Percentiles rank a stretch among this genome's conserved stretches.
Conservation (phyloP, 2,888 invertebrate species). For the Alviniconcha strummeri region DNA sequence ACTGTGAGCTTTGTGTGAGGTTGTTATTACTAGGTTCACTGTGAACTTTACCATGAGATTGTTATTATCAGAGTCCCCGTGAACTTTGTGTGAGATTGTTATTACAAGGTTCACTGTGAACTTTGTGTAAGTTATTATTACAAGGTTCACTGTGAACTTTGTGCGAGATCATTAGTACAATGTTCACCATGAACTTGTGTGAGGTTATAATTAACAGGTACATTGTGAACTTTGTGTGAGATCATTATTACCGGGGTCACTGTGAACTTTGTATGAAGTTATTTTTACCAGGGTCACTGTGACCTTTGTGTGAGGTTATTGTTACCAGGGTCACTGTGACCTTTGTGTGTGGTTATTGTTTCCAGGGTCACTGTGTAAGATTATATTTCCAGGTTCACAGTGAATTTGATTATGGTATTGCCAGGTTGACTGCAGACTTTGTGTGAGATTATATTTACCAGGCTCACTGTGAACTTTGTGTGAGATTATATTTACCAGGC, state of each 20-base stretch:
- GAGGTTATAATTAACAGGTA: too few species aligned
- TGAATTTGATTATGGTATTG: too few species aligned
- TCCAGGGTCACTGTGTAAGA: neutral
- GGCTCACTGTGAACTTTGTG: too few species aligned
- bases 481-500: too few species aligned
- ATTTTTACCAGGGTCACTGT: slow-evolving; percentile 34
- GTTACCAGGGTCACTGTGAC: neutral
- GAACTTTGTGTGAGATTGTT: neutral
- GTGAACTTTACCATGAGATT: neutral
- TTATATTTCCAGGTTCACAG: neutral
- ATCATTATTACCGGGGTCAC: too few species aligned
- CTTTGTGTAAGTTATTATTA: neutral
- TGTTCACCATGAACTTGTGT: too few species aligned
- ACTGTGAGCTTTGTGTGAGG: neutral
- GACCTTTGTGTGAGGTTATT: neutral
- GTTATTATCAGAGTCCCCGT: too few species aligned
- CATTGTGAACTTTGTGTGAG: too few species aligned
- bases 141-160: too few species aligned
- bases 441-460: too few species aligned
- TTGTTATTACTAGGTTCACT: neutral
- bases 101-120: neutral
- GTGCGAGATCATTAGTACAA: too few species aligned
- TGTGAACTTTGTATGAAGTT: too few species aligned
- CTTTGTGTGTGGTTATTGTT: neutral
- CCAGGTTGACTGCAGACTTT: neutral